Conservation (phyloP, 1,140 invertebrate genomes). For the Platorchestia sp. region DNA sequence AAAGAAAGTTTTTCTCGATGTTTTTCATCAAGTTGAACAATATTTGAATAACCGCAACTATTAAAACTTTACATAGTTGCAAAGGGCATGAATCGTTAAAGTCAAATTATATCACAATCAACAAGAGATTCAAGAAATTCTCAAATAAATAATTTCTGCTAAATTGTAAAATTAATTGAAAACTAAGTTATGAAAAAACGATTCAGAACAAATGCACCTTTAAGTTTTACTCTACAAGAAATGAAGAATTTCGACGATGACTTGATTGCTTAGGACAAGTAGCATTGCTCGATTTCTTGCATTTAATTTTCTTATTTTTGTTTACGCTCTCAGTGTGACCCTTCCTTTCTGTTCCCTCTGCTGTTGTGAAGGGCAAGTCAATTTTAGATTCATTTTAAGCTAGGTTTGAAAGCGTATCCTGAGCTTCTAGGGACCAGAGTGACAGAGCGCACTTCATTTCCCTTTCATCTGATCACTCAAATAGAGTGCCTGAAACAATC, state of each 20-base stretch:
- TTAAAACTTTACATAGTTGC: too few relatives aligned
- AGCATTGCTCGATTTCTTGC: not conserved
- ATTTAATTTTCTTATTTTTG: not conserved
- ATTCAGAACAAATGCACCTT: not conserved
- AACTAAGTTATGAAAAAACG: too few relatives aligned
- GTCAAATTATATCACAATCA: too few relatives aligned
- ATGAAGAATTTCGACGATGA: not conserved
- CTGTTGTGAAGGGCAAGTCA: not conserved
- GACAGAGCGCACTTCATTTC: not conserved
- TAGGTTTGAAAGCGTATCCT: not conserved
- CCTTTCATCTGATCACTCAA: not conserved
- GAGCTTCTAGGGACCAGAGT: not conserved
- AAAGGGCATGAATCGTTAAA: too few relatives aligned
- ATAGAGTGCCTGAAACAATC: not conserved
- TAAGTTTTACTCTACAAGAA: not conserved
- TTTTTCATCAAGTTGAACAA: too few relatives aligned
- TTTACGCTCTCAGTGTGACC: not conserved
- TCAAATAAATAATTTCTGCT: too few relatives aligned
- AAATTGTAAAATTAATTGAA: not conserved
- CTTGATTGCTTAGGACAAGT: not conserved
- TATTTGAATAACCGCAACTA: too few relatives aligned
- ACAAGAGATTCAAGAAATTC: too few relatives aligned
- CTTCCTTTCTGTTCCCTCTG: not conserved
- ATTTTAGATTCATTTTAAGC: not conserved
- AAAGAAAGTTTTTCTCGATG: too few relatives aligned